Base-by-base conservation (phyloP, 1,140 invertebrate genomes). In the Steinernema khuongi region DNA sequence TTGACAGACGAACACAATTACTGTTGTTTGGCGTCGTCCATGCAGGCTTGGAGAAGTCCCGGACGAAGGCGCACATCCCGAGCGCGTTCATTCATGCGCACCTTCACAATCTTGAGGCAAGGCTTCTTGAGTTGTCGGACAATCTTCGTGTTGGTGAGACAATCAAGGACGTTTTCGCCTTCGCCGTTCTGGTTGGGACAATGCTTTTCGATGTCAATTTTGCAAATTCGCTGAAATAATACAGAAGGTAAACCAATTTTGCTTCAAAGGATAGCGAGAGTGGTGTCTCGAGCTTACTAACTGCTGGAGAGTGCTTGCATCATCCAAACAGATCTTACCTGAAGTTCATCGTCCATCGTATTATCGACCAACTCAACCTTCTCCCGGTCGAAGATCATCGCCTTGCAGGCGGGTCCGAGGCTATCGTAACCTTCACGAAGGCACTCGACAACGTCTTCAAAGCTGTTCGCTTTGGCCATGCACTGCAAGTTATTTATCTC, bases 41-140 rank as follows among this genome's bases (percentile, higher is more conserved):
- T 68, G 50, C 83, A 84, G 36, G 81, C 79, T 7, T 77, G 68
- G 41, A 84, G 69, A 32, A 84, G 74, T 36, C 73, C 74, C 14
- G 83, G 83, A 69, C 82, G 74, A 1, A 84, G 76, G 1, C 83
- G 44, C 32, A 85, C 80, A 74, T 84, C 83, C 33, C 78, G 50
- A 11, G 77, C 73, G 22, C 77, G 67, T 41, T 84, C 93, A 71
- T 94, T 91, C 90, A 96, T 91, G 83, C 96, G 88, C 85, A 91
- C 91, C 7, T 93, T 88, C 1, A 99, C 91, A 17, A 97, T 89
- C 68, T 90, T 87, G 81, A 31, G 22, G 85, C 96, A 99, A 70
- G 91, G 91, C 70, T 90, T 89, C 85, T 94, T 87, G 95, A 97
- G 28, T 88, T 89, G 22, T 88, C 86, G 78, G 4, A 93, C 90